Base-by-base conservation (phyloP, 2,113 vertebrate species). In the Chascanopsetta lugubris region DNA sequence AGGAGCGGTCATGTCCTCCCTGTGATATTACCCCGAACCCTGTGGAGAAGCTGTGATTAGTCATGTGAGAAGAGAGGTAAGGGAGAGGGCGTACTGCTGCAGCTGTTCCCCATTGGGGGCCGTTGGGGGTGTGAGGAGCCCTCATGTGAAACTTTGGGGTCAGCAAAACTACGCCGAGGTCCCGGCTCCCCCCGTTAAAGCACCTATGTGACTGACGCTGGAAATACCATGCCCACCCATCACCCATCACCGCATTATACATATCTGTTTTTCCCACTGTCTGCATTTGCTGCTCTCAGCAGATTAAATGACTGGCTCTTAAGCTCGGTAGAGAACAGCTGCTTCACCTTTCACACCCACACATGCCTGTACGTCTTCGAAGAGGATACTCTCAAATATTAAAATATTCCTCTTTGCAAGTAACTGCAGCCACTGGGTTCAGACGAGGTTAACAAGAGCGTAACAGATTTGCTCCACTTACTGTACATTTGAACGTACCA, bases 51-150 rank as follows among this genome's bases (percentile, higher is more conserved):
- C 83, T 80, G 69, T 69, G 84, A 85, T 89, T 88, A 83, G 87
- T 89, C 76, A 89, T 89, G 85, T 87, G 85, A 87, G 83, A 84
- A 75, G 63, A 59, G 77, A 86, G 79, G 82, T 87, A 82, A 85
- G 73, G 5, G 36, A 65, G 62, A 71, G 82, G 57, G 75, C 85
- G 84, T 58, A 50, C 29, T 86, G 83, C 29, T 86, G 83, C 89
- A 90, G 89, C 89, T 90, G 89, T 88, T 87, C 73, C 53, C 71
- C 27, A 10, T n/a, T 43, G 46, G 75, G 79, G 82, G 83, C 32
- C 15, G 3, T n/a, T 5, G 15, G 55, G 67, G 72, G 61, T 64
- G 64, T 58, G 59, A 68, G 69, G 76, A 71, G 56, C 57, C 60
- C 66, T 80, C 54, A 21, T 69, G 54, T 72, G 59, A 84, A 89